These are phyloP conservation scores for Drosophila paranaensis DNA, from an alignment of 2,888 invertebrate genomes.

Conservation along the genomic window DNA sequence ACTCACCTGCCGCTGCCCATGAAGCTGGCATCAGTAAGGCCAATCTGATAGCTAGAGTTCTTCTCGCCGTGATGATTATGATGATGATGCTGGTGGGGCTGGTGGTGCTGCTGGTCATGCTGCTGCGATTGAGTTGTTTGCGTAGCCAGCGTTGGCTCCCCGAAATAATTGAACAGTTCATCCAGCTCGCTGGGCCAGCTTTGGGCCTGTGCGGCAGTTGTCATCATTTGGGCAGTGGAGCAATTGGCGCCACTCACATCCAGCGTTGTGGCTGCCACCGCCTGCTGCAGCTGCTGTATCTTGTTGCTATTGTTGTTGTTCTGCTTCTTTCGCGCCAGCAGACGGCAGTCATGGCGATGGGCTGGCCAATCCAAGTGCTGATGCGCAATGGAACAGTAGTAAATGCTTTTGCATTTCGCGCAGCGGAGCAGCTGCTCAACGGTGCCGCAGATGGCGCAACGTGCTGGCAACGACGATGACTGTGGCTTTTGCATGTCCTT, in stretches of 20 bases:
- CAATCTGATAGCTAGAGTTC: constrained; percentile 80
- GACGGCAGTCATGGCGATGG: constrained; percentile 88
- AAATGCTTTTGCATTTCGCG: constrained; percentile 89
- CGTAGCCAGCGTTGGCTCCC: constrained; percentile 35
- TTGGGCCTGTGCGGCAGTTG: constrained; percentile 58
- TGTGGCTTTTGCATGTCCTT: constrained; percentile 68
- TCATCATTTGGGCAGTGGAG: constrained; percentile 65
- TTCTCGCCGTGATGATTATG: constrained; percentile 74
- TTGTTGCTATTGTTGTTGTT: constrained; percentile 63
- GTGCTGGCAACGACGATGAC: constrained; percentile 38
- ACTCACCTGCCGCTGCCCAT: constrained; percentile 81
- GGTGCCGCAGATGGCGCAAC: constrained; percentile 81
- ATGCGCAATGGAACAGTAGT: constrained; percentile 92
- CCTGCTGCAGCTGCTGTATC: constrained; percentile 74
- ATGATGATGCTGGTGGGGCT: constrained; percentile 20
- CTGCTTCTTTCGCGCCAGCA: constrained; percentile 83
- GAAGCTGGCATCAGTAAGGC: constrained; percentile 74
- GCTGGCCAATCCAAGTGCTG: constrained; percentile 92
- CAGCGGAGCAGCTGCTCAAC: constrained; percentile 88
- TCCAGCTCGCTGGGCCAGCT: constrained; percentile 66
- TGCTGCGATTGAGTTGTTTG: constrained; percentile 21
- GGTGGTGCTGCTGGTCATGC: constrained; percentile 27
- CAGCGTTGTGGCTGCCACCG: constrained; percentile 66
- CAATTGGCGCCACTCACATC: constrained; percentile 64
- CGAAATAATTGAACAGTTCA: constrained; percentile 52